Evolutionary conservation across 2,113 vertebrate genomes (phyloP), one percentile per base, ranked within the genome.

Genomic region (Addax nasomaculatus): DNA sequence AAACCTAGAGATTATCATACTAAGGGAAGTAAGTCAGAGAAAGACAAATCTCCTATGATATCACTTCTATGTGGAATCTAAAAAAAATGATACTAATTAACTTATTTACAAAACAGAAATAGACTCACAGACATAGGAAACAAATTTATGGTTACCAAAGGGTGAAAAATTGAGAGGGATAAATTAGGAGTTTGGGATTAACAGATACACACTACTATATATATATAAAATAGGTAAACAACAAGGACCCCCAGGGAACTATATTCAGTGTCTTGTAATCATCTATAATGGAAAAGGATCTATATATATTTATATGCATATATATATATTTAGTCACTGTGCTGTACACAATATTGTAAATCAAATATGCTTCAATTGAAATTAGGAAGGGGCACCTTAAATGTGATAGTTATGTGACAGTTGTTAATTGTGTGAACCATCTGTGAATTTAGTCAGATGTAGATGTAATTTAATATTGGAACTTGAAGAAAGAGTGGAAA

Each of bases 371-470:
- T 36, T 55, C 33, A 36, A 36, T 83, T 55, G 53, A 83, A 36
- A 36, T 49, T 19, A 25, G 4, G 13, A 36, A 53, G 47, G 43
- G 90, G 51, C 97, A 25, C 55, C 23, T 53, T 17, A 17, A 79
- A 13, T 78, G 70, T 89, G 97, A 27, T 85, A 64, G 47, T 13
- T 92, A 62, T 92, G 43, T 97, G 92, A 85, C 78, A 92, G 25
- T 97, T 39, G 57, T 97, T 36, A 4, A 23, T 86, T 90, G 43
- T 89, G 47, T 85, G 23, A 96, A 53, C 47, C 96, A 47, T 80
- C 93, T 97, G 95, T 96, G 83, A 92, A 89, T 43, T 84, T 83
- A 53, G 58, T 60, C 23, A 94, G 85, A 79, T 84, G 9, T 16
- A 43, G 67, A 91, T 30, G 30, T 87, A 49, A 76, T 80, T 92